Base-by-base conservation (phyloP, 2,888 invertebrate species). In the Ceraclea dissimilis region DNA sequence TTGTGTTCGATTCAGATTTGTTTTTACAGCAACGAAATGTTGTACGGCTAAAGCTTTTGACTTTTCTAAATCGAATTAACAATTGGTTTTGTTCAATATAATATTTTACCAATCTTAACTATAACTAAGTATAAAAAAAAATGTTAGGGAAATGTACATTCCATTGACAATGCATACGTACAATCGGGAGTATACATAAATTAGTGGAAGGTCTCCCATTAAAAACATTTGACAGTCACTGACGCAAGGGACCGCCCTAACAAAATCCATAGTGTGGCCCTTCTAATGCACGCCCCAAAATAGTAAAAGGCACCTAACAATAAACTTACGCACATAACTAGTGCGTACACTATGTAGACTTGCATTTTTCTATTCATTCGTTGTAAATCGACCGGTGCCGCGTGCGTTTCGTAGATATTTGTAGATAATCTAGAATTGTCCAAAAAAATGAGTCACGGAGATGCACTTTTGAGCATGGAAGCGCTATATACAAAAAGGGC, bases 221-320 rank as follows among this genome's bases (percentile, higher is more conserved):
- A n/a, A 4, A 16, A 39, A 39, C 13, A 39, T 39, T 39, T 39
- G 39, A 39, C 39, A 39, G 13, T 39, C 39, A 13, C 39, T n/a
- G 26, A 26, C 10, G 5, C 18, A 5, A 13, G 53, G 48, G 55
- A 55, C 55, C 49, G 50, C 55, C 55, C 54, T 21, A 55, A 46
- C 50, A 49, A 49, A 49, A 26, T 26, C 49, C 49, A 22, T 49
- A 21, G 22, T 49, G 19, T 21, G 20, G 49, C 39, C 39, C 39
- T 39, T 39, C 16, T 4, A 4, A 16, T 39, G 39, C 39, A 39
- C 16, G 8, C 39, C 8, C 39, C 13, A 13, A 4, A n/a, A 13
- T 13, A 39, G 13, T 13, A 8, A 39, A 26, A 16, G 39, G 39
- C 39, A 39, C 39, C 16, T 39, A 39, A 16, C 39, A 13, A 39